Percentiles rank a stretch among this genome's conserved stretches.
Conservation (phyloP, 2,888 invertebrate species). For the Ornithoptera priamus region DNA sequence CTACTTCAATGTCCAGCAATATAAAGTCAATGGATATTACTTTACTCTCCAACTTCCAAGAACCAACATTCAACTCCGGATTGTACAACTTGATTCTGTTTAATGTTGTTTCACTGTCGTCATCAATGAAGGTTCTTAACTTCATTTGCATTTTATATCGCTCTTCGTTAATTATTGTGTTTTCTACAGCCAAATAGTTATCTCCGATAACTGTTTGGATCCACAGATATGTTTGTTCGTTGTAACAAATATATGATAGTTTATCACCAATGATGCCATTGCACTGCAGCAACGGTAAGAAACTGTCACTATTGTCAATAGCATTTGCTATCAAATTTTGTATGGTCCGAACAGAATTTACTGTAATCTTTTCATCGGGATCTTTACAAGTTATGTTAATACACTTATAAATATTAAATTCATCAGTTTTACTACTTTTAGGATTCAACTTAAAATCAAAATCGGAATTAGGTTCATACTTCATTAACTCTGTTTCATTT, state of each 20-base stretch:
- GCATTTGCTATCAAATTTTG: conserved; percentile 40
- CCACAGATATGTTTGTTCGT: conserved; percentile 42
- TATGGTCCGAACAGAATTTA: conserved; percentile 33
- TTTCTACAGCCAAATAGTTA: conserved; percentile 33
- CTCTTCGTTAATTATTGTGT: conserved; percentile 18
- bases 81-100: conserved; percentile 50
- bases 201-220: conserved; percentile 36
- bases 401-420: conserved; percentile 24
- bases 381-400: conserved; percentile 36
- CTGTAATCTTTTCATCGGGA: conserved; percentile 34
- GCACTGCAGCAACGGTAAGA: conserved; percentile 52
- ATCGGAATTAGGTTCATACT: background rate
- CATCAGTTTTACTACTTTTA: background rate
- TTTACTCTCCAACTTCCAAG: conserved; percentile 44
- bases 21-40: conserved; percentile 33
- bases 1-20: conserved; percentile 41
- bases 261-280: conserved; percentile 51
- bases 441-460: background rate
- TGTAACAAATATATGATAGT: conserved; percentile 52
- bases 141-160: conserved; percentile 41
- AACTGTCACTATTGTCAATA: conserved; percentile 37
- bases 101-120: conserved; percentile 40
- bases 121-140: conserved; percentile 41
- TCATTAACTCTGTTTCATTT: background rate
- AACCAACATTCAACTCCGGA: conserved; percentile 39